Evolutionary conservation across 2,113 vertebrate genomes (phyloP).

Genomic region (Dascyllus trimaculatus): DNA sequence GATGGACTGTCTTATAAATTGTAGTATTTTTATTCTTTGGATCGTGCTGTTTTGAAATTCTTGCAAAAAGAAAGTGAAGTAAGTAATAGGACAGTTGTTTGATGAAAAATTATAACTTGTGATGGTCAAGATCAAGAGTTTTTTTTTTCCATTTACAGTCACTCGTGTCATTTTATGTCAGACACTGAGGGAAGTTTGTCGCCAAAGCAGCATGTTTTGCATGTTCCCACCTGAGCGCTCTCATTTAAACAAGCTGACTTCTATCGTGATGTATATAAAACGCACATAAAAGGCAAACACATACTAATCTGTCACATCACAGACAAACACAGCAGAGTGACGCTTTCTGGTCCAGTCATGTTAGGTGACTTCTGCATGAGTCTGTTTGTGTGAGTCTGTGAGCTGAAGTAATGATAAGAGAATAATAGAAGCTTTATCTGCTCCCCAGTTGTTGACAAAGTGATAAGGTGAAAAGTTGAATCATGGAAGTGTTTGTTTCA

Average conservation of each 20-base stretch:
- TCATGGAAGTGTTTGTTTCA: constrained; percentile 41
- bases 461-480: constrained; percentile 59
- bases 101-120: too few species aligned
- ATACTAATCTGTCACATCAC: neutral
- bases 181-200: neutral
- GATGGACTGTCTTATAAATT: neutral
- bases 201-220: neutral
- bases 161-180: too few species aligned
- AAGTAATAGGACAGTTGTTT: too few species aligned
- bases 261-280: neutral
- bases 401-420: constrained; percentile 47
- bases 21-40: neutral
- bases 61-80: neutral
- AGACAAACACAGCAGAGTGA: neutral
- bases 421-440: constrained; percentile 63
- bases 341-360: neutral
- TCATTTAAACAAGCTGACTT: too few species aligned
- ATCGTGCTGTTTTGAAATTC: neutral
- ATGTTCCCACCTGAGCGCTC: too few species aligned
- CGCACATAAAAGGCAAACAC: neutral
- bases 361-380: constrained; percentile 18
- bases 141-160: too few species aligned
- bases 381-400: neutral
- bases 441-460: constrained; percentile 61
- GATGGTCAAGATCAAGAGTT: too few species aligned